These are phyloP conservation scores for Anagrus nilaparvatae DNA, from an alignment of 1,140 invertebrate genomes.

Conservation along the genomic window DNA sequence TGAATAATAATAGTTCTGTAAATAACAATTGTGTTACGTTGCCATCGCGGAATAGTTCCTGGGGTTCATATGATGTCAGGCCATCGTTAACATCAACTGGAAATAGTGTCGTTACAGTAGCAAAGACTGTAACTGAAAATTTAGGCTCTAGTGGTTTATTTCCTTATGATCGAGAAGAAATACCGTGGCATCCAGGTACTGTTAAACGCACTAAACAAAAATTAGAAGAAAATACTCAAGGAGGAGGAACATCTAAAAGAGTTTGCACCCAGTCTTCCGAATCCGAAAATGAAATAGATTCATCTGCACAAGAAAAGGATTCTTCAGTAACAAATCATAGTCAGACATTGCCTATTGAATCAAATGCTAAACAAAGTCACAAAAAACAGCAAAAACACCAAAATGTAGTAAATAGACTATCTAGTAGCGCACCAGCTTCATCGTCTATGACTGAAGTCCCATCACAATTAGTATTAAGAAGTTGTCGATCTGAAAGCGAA, in stretches of 20 bases:
- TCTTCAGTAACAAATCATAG: too few species aligned
- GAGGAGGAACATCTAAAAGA: constrained; percentile 37
- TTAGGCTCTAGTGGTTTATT: constrained; percentile 41
- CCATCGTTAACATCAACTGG: constrained; percentile 19
- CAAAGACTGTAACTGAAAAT: too few species aligned
- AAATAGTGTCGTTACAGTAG: too few species aligned
- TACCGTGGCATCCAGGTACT: constrained; percentile 54
- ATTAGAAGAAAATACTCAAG: constrained; percentile 52
- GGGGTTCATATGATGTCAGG: constrained; percentile 61
- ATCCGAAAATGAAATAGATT: too few species aligned
- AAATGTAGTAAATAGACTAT: too few species aligned
- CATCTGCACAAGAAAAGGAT: too few species aligned
- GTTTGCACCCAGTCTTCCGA: constrained; percentile 40
- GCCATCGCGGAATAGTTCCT: constrained; percentile 62
- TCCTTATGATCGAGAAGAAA: constrained; percentile 51
- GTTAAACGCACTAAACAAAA: constrained; percentile 64
- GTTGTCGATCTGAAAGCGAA: constrained; percentile 38
- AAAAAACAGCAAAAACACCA: too few species aligned
- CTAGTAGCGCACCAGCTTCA: constrained; percentile 51
- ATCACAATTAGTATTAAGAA: constrained; percentile 29
- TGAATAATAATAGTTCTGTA: constrained; percentile 55
- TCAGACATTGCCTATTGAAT: too few species aligned
- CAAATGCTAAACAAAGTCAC: too few species aligned
- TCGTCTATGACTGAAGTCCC: constrained; percentile 42
- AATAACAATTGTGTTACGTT: constrained; percentile 71